Conservation (phyloP, 2,113 vertebrate genomes). For the Microcebus ravelobensis region DNA sequence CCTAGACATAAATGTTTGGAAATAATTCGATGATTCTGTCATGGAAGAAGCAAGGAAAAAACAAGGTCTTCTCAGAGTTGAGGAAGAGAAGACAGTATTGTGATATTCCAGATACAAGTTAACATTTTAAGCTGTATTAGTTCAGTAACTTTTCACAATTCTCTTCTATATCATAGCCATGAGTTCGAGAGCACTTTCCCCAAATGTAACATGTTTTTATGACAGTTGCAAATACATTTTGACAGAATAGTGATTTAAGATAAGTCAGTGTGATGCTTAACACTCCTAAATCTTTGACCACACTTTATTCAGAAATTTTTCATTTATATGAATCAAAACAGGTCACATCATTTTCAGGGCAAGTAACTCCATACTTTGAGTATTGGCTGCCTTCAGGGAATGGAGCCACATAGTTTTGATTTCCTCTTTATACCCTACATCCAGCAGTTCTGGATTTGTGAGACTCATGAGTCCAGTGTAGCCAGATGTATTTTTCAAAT, state of each 20-base stretch:
- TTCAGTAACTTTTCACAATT: not conserved
- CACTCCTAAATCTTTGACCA: not conserved
- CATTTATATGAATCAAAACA: not conserved
- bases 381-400: not conserved
- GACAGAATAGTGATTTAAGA: constrained; percentile 11
- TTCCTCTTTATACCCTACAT: not conserved
- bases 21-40: constrained; percentile 9
- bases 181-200: not conserved
- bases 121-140: not conserved
- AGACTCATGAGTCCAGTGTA: not conserved
- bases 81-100: not conserved
- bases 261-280: not conserved
- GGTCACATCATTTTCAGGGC: not conserved
- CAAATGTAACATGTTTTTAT: constrained; percentile 25
- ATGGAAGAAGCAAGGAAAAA: not conserved
- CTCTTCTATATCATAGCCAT: not conserved
- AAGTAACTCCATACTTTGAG: not conserved
- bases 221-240: constrained; percentile 15
- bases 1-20: not conserved
- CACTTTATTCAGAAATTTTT: not conserved
- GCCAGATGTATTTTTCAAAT: constrained; percentile 22
- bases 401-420: not conserved
- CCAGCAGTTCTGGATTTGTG: not conserved
- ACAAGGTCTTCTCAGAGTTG: not conserved
- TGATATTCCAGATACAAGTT: not conserved